A percentile compares a stretch with the other conserved stretches of the same genome.
These are phyloP conservation scores for Chitala chitala DNA, from an alignment of 2,113 vertebrate species.

Conservation along the genomic window DNA sequence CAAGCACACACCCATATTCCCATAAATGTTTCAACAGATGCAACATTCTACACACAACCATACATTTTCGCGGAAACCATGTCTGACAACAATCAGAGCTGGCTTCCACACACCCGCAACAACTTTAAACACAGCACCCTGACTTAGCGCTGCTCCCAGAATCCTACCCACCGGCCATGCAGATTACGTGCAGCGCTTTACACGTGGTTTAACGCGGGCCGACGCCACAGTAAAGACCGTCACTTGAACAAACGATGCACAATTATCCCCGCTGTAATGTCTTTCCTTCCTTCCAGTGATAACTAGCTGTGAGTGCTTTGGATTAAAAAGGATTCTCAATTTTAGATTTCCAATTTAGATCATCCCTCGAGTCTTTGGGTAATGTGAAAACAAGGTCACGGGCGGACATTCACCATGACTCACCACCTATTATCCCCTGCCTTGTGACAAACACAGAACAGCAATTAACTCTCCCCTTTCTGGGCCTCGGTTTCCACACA, in stretches of 20 bases:
- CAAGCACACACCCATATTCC: too few relatives aligned
- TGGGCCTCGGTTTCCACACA: slow-evolving; percentile 12
- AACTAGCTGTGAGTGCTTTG: slow-evolving; percentile 42
- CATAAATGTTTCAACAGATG: too few relatives aligned
- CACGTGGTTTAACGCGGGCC: neutral
- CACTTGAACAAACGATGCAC: neutral
- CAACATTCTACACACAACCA: too few relatives aligned
- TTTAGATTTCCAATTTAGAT: slow-evolving; percentile 64
- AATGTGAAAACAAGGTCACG: slow-evolving; percentile 39
- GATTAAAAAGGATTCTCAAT: slow-evolving; percentile 33
- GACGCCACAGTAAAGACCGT: neutral
- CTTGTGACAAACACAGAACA: slow-evolving; percentile 30
- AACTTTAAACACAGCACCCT: too few relatives aligned
- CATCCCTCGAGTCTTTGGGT: slow-evolving; percentile 49
- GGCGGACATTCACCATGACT: neutral
- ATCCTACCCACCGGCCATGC: neutral
- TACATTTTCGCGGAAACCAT: too few relatives aligned
- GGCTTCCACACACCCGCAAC: too few relatives aligned
- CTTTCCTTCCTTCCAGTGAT: slow-evolving; percentile 12
- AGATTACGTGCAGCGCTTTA: neutral
- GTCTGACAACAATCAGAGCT: too few relatives aligned
- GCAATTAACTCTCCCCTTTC: slow-evolving; percentile 2
- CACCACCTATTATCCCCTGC: slow-evolving; percentile 21
- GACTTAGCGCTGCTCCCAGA: too few relatives aligned
- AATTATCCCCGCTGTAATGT: neutral